Evolutionary conservation across 2,797 vertebrate genomes (phyloP).

Genomic region (Bradypus variegatus): DNA sequence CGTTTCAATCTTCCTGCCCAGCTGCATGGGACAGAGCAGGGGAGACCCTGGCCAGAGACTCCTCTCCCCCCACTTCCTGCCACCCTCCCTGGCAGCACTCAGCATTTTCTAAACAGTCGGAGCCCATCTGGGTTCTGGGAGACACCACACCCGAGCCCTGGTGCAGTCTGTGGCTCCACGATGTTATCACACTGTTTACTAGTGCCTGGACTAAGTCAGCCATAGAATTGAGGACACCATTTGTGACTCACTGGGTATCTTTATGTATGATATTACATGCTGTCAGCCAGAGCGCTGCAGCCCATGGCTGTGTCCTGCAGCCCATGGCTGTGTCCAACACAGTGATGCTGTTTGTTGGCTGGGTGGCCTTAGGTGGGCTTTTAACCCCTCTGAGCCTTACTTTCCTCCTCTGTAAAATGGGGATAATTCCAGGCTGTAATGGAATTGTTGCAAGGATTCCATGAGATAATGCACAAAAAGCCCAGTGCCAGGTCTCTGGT

Average conservation of each 20-base stretch:
- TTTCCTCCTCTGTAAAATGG: neutral
- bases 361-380: neutral
- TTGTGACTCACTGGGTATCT: neutral
- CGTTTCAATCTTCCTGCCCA: slow-evolving; percentile 84
- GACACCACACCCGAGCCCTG: neutral
- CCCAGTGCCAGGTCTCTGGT: neutral
- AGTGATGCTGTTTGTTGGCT: neutral
- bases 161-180: too few relatives aligned
- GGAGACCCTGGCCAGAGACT: neutral
- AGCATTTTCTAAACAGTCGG: neutral
- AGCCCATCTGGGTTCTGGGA: neutral
- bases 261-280: rapidly evolving
- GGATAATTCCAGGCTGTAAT: neutral
- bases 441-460: neutral
- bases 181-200: neutral
- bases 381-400: neutral
- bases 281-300: neutral
- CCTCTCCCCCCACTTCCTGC: neutral
- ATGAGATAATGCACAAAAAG: neutral
- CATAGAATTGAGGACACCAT: neutral
- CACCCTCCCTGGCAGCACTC: too few relatives aligned
- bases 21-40: slow-evolving; percentile 65
- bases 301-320: neutral
- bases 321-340: neutral
- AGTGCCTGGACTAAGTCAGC: neutral